Evolutionary conservation across 2,113 vertebrate species (phyloP).

Genomic region (Bolborhynchus lineola): DNA sequence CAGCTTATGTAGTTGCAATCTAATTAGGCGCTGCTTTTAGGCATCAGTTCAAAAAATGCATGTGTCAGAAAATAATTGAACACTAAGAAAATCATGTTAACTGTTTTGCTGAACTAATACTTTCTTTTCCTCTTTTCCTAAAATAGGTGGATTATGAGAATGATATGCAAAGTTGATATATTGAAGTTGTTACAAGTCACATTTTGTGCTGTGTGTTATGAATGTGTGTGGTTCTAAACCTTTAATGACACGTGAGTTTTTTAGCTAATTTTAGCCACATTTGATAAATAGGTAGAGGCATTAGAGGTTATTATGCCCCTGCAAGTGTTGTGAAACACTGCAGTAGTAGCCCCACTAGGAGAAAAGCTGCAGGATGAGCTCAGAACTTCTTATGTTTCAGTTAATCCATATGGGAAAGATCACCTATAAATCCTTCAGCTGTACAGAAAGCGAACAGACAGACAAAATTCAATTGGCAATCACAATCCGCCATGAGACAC

Average conservation of each 20-base stretch:
- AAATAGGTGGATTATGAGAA: background rate
- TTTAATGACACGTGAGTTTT: background rate
- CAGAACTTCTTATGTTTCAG: background rate
- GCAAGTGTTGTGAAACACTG: background rate
- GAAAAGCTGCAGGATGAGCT: slow-evolving; percentile 8
- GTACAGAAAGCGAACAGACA: background rate
- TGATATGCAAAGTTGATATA: background rate
- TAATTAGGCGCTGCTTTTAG: background rate
- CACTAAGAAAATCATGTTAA: background rate
- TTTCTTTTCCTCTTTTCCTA: background rate
- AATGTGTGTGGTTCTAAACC: background rate
- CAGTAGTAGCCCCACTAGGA: background rate
- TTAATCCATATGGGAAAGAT: background rate
- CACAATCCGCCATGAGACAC: background rate
- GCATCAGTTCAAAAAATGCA: background rate
- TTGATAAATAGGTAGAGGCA: background rate
- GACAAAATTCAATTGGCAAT: background rate
- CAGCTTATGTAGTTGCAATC: background rate
- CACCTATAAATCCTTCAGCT: background rate
- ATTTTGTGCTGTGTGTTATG: background rate
- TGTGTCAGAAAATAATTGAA: background rate
- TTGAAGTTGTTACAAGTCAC: background rate
- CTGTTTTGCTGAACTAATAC: background rate
- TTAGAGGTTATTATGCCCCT: background rate
- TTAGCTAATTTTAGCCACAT: background rate